Percentiles rank a stretch among this genome's conserved stretches.
These are phyloP conservation scores for Chrysotoxum bicinctum DNA, from an alignment of 2,888 invertebrate species.

Conservation along the genomic window DNA sequence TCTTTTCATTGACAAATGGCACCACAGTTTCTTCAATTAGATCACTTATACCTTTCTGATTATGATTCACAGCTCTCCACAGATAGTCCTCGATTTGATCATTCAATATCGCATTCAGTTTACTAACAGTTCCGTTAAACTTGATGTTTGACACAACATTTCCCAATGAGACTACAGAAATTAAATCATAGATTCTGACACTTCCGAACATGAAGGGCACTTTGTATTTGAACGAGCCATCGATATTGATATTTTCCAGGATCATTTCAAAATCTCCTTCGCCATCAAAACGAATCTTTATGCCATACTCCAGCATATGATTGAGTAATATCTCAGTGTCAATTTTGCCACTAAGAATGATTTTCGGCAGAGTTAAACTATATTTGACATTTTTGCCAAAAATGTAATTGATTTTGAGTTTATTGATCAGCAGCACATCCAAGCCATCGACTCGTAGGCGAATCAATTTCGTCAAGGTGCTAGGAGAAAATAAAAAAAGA, in stretches of 20 bases:
- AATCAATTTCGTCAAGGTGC: slow-evolving; percentile 69
- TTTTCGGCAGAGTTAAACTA: slow-evolving; percentile 75
- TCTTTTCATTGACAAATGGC: slow-evolving; percentile 75
- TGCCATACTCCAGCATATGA: slow-evolving; percentile 75
- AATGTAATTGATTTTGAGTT: slow-evolving; percentile 77
- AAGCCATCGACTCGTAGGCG: slow-evolving; percentile 79
- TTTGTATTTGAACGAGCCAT: slow-evolving; percentile 79
- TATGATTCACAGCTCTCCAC: slow-evolving; percentile 75
- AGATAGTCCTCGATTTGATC: slow-evolving; percentile 76
- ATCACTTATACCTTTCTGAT: slow-evolving; percentile 76
- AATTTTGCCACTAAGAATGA: slow-evolving; percentile 56
- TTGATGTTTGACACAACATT: slow-evolving; percentile 77
- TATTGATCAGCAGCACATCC: slow-evolving; percentile 76
- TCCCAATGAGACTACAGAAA: slow-evolving; percentile 74
- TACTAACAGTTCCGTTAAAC: slow-evolving; percentile 76
- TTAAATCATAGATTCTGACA: slow-evolving; percentile 78
- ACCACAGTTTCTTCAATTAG: slow-evolving; percentile 76
- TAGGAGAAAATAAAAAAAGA: not conserved
- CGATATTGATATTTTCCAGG: slow-evolving; percentile 76
- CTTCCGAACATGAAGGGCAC: slow-evolving; percentile 78
- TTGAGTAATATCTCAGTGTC: slow-evolving; percentile 74
- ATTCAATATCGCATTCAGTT: slow-evolving; percentile 76
- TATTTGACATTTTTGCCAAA: slow-evolving; percentile 77
- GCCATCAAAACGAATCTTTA: slow-evolving; percentile 77
- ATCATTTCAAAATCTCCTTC: slow-evolving; percentile 76